Conservation (phyloP, 2,113 vertebrate species). For the Python bivittatus region DNA sequence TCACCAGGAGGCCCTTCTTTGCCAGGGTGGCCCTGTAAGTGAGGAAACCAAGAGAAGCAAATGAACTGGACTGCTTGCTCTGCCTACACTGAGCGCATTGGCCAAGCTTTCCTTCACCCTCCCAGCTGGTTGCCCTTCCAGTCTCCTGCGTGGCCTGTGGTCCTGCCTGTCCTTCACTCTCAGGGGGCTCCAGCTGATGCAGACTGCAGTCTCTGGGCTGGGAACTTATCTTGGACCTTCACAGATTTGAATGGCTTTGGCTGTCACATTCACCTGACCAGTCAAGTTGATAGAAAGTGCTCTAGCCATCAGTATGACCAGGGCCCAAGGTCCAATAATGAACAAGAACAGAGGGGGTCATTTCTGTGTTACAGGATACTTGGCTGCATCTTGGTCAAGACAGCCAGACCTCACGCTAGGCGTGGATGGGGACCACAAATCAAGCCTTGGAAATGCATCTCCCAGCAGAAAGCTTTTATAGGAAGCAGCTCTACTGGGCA, state of each 20-base stretch:
- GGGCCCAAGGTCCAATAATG: not conserved
- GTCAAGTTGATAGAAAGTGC: not conserved
- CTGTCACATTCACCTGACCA: not conserved
- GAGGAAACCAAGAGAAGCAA: slow-evolving; percentile 36
- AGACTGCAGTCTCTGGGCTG: not conserved
- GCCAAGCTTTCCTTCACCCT: not conserved
- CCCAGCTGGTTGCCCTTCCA: not conserved
- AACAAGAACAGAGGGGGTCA: not conserved
- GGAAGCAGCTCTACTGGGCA: not conserved
- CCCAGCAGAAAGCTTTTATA: not conserved
- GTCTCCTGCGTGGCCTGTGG: not conserved
- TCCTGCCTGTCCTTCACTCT: not conserved
- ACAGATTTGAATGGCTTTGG: not conserved
- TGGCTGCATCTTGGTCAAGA: not conserved
- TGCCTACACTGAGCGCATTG: rapidly evolving
- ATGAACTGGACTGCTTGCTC: not conserved
- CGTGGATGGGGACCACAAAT: not conserved
- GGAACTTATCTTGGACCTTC: not conserved
- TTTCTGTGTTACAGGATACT: not conserved
- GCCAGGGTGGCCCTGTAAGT: slow-evolving; percentile 90
- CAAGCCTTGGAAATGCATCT: not conserved
- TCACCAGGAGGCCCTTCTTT: slow-evolving; percentile 95
- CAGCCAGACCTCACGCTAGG: not conserved
- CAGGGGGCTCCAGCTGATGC: too few relatives aligned
- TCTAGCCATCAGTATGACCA: not conserved